phyloP scores from a whole-genome alignment of 2,797 vertebrate genomes.

The Megalops cyprinoides region DNA sequence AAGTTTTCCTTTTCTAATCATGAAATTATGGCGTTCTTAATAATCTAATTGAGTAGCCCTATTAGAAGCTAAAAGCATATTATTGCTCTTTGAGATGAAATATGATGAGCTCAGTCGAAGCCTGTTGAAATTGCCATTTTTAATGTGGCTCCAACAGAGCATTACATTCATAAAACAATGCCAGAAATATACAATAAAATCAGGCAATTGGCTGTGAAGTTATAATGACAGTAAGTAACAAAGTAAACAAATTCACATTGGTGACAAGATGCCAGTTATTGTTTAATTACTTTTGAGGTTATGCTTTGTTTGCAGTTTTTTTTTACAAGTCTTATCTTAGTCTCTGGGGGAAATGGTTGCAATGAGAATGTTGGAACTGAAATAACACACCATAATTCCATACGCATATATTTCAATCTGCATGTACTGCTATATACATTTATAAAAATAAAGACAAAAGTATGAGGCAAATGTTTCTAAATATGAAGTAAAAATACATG shows the following conservation, averaged over 20 bases:
- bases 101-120: constrained; percentile 31
- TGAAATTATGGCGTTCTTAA: constrained; percentile 32
- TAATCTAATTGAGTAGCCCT: constrained; percentile 28
- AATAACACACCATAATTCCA: too few relatives aligned
- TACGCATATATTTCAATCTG: too few relatives aligned
- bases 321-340: too few relatives aligned
- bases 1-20: constrained; percentile 21
- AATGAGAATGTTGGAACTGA: too few relatives aligned
- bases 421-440: too few relatives aligned
- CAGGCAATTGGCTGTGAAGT: constrained; percentile 32
- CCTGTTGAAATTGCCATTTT: constrained; percentile 28
- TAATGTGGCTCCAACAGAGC: constrained; percentile 31
- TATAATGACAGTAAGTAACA: background rate
- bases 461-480: too few relatives aligned
- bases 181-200: constrained; percentile 27
- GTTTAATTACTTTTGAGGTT: constrained; percentile 22
- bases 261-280: background rate
- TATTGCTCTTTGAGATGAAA: constrained; percentile 32
- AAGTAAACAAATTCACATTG: constrained; percentile 19
- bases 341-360: too few relatives aligned
- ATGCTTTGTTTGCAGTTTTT: too few relatives aligned
- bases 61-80: constrained; percentile 41
- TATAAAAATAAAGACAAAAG: too few relatives aligned
- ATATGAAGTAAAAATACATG: too few relatives aligned
- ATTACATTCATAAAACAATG: constrained; percentile 19